A percentile compares a stretch with the other conserved stretches of the same genome.
These are phyloP conservation scores for Leptinotarsa haldemani DNA, from an alignment of 2,888 invertebrate species.

Conservation along the genomic window DNA sequence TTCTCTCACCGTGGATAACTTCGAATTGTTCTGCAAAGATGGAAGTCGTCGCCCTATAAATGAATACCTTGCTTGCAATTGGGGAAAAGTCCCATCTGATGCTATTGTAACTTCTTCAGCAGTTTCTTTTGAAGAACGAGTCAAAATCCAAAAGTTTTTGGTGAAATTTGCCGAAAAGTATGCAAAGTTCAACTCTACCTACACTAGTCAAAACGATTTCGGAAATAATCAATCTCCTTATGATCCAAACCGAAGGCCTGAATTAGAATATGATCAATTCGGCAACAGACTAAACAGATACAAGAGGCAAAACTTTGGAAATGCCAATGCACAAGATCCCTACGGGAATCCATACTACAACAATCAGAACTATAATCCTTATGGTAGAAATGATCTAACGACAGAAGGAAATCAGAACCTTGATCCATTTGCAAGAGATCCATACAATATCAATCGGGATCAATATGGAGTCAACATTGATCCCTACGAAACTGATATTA, in stretches of 20 bases:
- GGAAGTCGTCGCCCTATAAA: constrained; percentile 77
- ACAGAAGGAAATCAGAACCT: constrained; percentile 40
- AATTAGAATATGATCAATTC: constrained; percentile 49
- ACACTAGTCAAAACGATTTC: constrained; percentile 31
- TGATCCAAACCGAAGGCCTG: constrained; percentile 32
- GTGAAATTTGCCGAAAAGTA: constrained; percentile 73
- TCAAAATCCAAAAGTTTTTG: constrained; percentile 74
- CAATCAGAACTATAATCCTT: constrained; percentile 36
- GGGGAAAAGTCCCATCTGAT: constrained; percentile 87
- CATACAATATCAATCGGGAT: constrained; percentile 56
- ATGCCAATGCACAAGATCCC: constrained; percentile 18
- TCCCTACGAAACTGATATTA: constrained; percentile 54
- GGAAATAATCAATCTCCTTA: constrained; percentile 22
- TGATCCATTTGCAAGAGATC: constrained; percentile 56
- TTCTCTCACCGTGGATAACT: constrained; percentile 75
- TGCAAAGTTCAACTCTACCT: constrained; percentile 40
- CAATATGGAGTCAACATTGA: constrained; percentile 61
- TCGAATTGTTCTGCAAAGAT: constrained; percentile 85
- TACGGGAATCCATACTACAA: constrained; percentile 26
- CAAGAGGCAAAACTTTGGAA: constrained; percentile 52
- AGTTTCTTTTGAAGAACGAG: constrained; percentile 70
- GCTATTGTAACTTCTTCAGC: constrained; percentile 90
- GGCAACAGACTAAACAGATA: constrained; percentile 51
- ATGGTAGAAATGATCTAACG: constrained; percentile 40
- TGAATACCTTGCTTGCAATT: constrained; percentile 82